These are phyloP conservation scores for Prosopocoilus inquinatus DNA, from an alignment of 2,888 invertebrate genomes.

Conservation along the genomic window DNA sequence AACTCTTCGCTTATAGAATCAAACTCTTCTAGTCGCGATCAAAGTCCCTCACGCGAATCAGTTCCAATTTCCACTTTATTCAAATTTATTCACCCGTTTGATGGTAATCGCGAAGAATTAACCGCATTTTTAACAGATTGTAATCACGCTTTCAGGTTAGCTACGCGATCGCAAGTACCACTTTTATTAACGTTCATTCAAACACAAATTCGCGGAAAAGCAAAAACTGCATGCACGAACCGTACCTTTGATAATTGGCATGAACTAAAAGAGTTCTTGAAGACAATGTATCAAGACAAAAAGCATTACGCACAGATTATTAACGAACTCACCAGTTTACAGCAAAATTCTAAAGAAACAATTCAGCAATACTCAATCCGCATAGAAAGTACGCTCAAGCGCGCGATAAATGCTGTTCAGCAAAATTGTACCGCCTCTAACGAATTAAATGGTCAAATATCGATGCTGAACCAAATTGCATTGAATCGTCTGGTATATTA, in stretches of 20 bases:
- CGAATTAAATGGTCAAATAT: conserved; percentile 5
- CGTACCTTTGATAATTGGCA: conserved; percentile 4
- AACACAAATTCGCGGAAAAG: conserved; percentile 15
- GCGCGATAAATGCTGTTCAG: conserved; percentile 12
- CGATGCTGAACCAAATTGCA: conserved; percentile 1
- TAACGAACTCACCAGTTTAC: conserved; percentile 8
- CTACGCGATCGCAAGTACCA: conserved; percentile 5
- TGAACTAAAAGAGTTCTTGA: conserved; percentile 9
- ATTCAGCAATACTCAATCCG: conserved; percentile 10
- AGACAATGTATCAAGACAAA: conserved; percentile 8
- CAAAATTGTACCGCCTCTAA: conserved; percentile 3
- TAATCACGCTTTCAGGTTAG: conserved; percentile 8
- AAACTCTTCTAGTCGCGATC: background rate
- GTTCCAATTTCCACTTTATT: conserved; percentile 7
- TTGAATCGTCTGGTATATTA: conserved; percentile 4
- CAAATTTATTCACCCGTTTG: conserved; percentile 4
- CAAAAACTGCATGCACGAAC: conserved; percentile 10
- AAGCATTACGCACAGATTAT: conserved; percentile 11
- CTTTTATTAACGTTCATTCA: conserved; percentile 12
- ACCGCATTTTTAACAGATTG: conserved; percentile 12
- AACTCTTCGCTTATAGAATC: too few species aligned
- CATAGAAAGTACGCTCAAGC: conserved; percentile 7
- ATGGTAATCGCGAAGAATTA: conserved; percentile 8
- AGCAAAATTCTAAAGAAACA: conserved; percentile 7
- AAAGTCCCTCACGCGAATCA: too few species aligned